Evolutionary conservation across 2,888 invertebrate species (phyloP), one percentile per base, ranked within the genome.

Genomic region (Xestia xanthographa): DNA sequence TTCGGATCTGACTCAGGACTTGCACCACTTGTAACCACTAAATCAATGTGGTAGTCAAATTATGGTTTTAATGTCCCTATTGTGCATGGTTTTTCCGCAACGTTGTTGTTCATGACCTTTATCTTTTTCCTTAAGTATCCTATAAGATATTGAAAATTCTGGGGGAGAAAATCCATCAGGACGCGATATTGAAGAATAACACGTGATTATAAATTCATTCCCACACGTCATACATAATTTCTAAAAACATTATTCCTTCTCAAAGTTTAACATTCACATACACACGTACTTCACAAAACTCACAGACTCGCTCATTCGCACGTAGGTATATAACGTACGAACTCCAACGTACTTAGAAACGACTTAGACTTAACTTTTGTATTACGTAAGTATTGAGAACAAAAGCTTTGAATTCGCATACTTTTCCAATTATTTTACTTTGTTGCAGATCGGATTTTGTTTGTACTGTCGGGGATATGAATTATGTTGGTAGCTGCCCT

Each of bases 341-440:
- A 77, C 77, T 83, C 72, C 45, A 12, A 66, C 58, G 62, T 85
- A 77, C 82, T 83, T 85, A 69, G 73, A 82, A 83, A 82, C 77
- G 82, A 85, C 86, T 83, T 74, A 85, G 50, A 0, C 56, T 72
- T 79, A 85, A 87, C 85, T 85, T 84, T 75, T 73, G 67, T 77
- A 75, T 82, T 79, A 81, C 45, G 69, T 68, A 79, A 85, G 85
- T 82, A 79, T 75, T 85, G 86, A 85, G 77, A 82, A 82, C 79
- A 74, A 82, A 87, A 79, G 77, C 82, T 84, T 75, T 67, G 71
- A 80, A 74, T 85, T 77, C 75, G 53, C 72, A 68, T 85, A 86
- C 86, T 85, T 86, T 85, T 76, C 66, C 73, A 86, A 87, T 86
- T 87, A 87, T 79, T 79, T 76, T 72, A 80, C 77, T 70, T 86